These are phyloP conservation scores for Elanus axillaris DNA, from an alignment of 2,113 vertebrate genomes.

Conservation along the genomic window DNA sequence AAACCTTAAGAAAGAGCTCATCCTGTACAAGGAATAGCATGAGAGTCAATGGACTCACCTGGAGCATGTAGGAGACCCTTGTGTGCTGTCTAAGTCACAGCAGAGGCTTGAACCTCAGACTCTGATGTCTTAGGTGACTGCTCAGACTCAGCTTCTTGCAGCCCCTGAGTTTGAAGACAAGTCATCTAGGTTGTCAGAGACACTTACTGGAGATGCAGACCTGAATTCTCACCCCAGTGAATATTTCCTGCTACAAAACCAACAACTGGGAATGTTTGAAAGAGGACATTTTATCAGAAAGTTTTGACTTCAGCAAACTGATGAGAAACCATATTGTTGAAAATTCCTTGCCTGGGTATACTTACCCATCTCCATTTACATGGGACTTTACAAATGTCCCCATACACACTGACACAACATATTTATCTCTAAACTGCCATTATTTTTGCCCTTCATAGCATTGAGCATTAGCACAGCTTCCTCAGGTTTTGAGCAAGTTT, in stretches of 20 bases:
- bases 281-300: background rate
- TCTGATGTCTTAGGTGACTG: background rate
- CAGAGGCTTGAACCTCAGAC: background rate
- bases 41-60: background rate
- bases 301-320: background rate
- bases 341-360: background rate
- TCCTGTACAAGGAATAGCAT: background rate
- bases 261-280: background rate
- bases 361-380: background rate
- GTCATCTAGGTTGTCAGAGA: background rate
- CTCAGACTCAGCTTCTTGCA: background rate
- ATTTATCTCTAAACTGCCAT: background rate
- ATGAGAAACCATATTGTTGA: background rate
- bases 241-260: background rate
- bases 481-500: background rate
- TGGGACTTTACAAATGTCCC: background rate
- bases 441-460: background rate
- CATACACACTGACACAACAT: background rate
- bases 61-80: background rate
- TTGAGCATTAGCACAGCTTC: background rate
- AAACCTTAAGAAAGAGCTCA: background rate
- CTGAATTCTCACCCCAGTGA: background rate
- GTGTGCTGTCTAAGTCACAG: background rate
- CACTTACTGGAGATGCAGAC: background rate
- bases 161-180: background rate